Conservation (phyloP, 2,113 vertebrate genomes). For the Eonycteris spelaea region DNA sequence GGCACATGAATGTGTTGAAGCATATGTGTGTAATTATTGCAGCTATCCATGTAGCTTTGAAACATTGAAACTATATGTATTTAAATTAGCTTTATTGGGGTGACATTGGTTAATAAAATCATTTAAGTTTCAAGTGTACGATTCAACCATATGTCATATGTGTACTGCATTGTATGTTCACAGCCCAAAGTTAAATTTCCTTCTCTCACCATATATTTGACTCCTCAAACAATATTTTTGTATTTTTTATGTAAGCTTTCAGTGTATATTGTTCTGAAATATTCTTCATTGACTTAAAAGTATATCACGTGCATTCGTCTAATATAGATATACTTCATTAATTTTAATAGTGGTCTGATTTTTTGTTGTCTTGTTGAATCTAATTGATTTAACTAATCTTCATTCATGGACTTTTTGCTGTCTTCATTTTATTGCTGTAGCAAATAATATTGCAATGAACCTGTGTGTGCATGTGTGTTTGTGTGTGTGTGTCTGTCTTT, state of each 20-base stretch:
- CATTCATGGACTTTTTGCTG: background rate
- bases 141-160: too few relatives aligned
- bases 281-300: background rate
- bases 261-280: background rate
- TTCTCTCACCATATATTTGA: too few relatives aligned
- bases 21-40: background rate
- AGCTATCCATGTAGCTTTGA: background rate
- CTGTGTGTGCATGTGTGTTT: background rate
- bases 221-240: background rate
- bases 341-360: background rate
- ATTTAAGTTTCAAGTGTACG: too few relatives aligned
- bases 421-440: background rate
- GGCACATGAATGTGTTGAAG: background rate
- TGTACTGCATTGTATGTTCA: too few relatives aligned
- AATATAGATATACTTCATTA: background rate
- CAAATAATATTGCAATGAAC: background rate
- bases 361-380: background rate
- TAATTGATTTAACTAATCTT: background rate
- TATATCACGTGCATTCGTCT: background rate
- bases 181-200: too few relatives aligned
- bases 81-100: too few relatives aligned
- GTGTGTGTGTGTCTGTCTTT: background rate
- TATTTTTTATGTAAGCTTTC: background rate
- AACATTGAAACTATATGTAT: background rate
- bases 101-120: too few relatives aligned